Base-by-base conservation (phyloP, 2,888 invertebrate genomes). In the Atethmia centrago region DNA sequence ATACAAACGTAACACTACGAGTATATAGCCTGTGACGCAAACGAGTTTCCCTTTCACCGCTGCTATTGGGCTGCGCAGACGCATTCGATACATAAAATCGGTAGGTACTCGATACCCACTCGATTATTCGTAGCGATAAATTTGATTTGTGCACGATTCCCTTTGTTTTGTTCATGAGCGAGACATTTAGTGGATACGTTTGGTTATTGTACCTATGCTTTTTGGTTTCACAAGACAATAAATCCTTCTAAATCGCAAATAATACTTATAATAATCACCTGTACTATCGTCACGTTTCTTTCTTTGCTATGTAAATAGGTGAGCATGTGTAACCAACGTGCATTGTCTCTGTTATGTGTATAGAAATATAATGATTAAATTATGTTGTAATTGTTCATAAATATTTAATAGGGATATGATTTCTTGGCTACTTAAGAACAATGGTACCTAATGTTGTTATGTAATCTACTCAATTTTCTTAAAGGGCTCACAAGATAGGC, bases 31-130 rank as follows among this genome's bases (percentile, higher is more conserved):
- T 91, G 90, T 95, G 95, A 95, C 94, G 95, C 90, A 91, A 93
- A 87, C 85, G 67, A 77, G 89, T 89, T 92, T 94, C 92, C 95
- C 95, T 95, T 95, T 95, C 95, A 95, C 95, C 90, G 83, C 75
- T 69, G 88, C 89, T 85, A 93, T 93, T 93, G 94, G 93, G 88
- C 89, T 84, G 80, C 87, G 82, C 82, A 10, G 28, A 77, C 84
- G 76, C 85, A 84, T 85, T 83, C 85, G 85, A 82, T 87, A 88
- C 79, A 86, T 88, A 86, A 85, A 86, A 88, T 87, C 88, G 86
- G 88, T 85, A 80, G 86, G 88, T 85, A 80, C 84, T 67, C 75
- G 84, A 78, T 88, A 87, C 89, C 89, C 84, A 91, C 89, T 86
- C 83, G 83, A 85, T 90, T 88, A 91, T 89, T 89, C 86, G 83